Conservation (phyloP, 2,797 vertebrate species). For the Sebastes goodei region DNA sequence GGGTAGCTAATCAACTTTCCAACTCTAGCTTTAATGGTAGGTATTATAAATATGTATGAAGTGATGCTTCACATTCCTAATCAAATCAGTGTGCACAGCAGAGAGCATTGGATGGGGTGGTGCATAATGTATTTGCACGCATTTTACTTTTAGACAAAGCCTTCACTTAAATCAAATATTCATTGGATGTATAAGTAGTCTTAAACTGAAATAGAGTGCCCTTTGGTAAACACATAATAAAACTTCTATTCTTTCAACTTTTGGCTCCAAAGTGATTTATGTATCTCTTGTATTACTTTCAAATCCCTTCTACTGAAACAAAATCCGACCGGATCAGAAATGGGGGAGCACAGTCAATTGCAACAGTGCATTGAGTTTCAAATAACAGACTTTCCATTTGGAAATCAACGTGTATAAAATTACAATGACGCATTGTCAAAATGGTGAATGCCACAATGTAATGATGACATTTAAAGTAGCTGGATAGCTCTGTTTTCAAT, state of each 20-base stretch:
- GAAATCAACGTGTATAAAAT: background rate
- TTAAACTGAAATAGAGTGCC: background rate
- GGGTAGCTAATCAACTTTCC: conserved; percentile 44
- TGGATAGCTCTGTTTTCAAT: background rate
- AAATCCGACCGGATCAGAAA: background rate
- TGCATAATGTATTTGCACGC: conserved; percentile 48
- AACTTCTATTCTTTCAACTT: conserved; percentile 7
- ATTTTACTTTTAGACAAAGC: conserved; percentile 34
- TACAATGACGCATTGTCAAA: background rate
- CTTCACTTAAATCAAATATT: conserved; percentile 51
- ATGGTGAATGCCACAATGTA: background rate
- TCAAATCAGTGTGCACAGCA: conserved; percentile 53
- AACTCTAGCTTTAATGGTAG: conserved; percentile 54
- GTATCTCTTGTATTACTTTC: conserved; percentile 3
- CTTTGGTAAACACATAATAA: conserved; percentile 28
- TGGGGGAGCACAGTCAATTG: background rate
- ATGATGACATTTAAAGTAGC: background rate
- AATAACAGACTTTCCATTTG: background rate
- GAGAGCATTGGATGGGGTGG: conserved; percentile 30
- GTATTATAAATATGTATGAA: conserved; percentile 68
- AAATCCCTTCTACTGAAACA: conserved; percentile 5
- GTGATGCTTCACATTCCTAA: conserved; percentile 45
- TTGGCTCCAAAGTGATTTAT: background rate
- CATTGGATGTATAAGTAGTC: conserved; percentile 28
- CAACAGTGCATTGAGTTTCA: background rate